phyloP scores from a whole-genome alignment of 2,888 invertebrate species.

The Capitulum mitella region DNA sequence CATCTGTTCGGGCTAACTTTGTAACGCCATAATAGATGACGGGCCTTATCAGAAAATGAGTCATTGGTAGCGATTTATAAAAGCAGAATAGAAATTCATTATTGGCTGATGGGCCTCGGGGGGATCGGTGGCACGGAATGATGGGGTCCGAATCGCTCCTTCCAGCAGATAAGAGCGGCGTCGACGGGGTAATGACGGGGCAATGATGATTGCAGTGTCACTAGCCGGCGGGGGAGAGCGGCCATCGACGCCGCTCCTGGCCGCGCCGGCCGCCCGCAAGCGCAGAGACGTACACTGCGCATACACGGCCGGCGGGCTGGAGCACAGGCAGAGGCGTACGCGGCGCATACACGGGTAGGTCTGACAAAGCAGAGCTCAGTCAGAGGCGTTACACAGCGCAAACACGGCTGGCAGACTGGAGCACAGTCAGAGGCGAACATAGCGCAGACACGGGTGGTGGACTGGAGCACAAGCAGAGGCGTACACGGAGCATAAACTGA shows the following conservation, averaged over 20 bases:
- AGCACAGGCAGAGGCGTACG: too few species aligned
- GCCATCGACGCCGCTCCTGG: background rate
- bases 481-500: too few species aligned
- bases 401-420: too few species aligned
- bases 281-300: too few species aligned
- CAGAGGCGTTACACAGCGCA: too few species aligned
- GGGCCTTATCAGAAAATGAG: slow-evolving; percentile 24
- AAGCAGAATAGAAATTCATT: slow-evolving; percentile 25
- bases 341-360: too few species aligned
- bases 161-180: background rate
- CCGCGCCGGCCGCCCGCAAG: too few species aligned
- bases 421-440: too few species aligned
- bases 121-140: background rate
- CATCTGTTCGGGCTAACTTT: slow-evolving; percentile 17
- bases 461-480: too few species aligned
- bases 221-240: background rate
- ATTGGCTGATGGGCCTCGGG: slow-evolving; percentile 24
- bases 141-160: slow-evolving; percentile 4
- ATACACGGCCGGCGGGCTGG: too few species aligned
- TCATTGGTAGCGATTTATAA: slow-evolving; percentile 25
- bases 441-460: too few species aligned
- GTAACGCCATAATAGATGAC: slow-evolving; percentile 21
- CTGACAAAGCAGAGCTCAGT: too few species aligned
- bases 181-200: background rate
- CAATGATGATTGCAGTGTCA: slow-evolving; percentile 22